Conservation (phyloP, 2,888 invertebrate genomes). For the Matsumyia berberina region DNA sequence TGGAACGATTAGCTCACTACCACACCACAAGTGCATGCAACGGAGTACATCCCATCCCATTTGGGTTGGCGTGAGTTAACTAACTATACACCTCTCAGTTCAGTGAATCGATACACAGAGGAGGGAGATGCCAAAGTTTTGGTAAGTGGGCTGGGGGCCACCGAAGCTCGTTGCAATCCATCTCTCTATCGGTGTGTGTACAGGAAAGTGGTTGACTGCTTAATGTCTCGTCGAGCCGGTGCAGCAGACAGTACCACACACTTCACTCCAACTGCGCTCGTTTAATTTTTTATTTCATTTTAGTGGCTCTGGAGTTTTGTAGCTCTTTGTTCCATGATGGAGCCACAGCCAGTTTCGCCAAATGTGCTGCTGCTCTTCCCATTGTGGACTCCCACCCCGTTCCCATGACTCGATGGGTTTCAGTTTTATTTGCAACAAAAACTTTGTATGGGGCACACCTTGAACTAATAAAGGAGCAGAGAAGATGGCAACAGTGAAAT, state of each 20-base stretch:
- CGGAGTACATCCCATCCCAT: conserved; percentile 64
- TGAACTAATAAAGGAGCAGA: conserved; percentile 72
- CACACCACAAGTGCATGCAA: conserved; percentile 72
- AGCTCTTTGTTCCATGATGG: conserved; percentile 67
- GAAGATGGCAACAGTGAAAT: conserved; percentile 72
- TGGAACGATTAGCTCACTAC: conserved; percentile 75
- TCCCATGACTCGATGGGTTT: conserved; percentile 40
- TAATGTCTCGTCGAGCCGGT: conserved; percentile 67
- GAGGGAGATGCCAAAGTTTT: conserved; percentile 31
- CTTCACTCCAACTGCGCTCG: conserved; percentile 7
- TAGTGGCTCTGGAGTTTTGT: conserved; percentile 38
- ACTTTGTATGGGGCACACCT: conserved; percentile 72
- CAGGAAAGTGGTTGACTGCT: conserved; percentile 73
- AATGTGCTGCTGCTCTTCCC: conserved; percentile 46
- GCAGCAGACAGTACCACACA: conserved; percentile 55
- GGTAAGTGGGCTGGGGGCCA: not conserved
- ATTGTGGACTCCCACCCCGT: conserved; percentile 35
- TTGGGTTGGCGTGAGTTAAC: conserved; percentile 50
- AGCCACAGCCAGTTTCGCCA: conserved; percentile 52
- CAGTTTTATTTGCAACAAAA: conserved; percentile 44
- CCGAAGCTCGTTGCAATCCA: conserved; percentile 10
- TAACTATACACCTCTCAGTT: conserved; percentile 52
- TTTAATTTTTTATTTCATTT: conserved; percentile 48
- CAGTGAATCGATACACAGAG: conserved; percentile 47
- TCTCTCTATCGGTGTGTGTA: conserved; percentile 37